Percentiles rank a stretch among this genome's conserved stretches.
These are phyloP conservation scores for Amphiprion clarkii DNA, from an alignment of 2,797 vertebrate species.

Conservation along the genomic window DNA sequence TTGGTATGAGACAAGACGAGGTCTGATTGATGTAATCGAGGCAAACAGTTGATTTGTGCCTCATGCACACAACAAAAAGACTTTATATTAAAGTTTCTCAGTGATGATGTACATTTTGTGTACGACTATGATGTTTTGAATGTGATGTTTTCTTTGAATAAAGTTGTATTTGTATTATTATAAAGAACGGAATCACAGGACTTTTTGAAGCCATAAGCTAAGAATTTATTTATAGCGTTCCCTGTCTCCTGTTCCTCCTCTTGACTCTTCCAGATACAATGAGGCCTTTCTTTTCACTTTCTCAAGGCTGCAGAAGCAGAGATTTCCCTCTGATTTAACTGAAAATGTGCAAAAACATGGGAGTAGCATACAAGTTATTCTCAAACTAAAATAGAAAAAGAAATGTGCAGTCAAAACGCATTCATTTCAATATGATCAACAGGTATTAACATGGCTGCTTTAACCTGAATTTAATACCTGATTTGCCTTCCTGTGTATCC, in stretches of 20 bases:
- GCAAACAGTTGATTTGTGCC: background rate
- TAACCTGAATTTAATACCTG: background rate
- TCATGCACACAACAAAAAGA: background rate
- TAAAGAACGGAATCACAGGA: background rate
- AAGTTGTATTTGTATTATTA: background rate
- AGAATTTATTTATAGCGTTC: background rate
- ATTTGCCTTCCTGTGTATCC: background rate
- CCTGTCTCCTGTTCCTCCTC: background rate
- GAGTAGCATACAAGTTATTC: background rate
- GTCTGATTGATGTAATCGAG: background rate
- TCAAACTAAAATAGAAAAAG: background rate
- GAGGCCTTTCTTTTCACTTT: background rate
- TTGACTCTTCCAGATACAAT: too few relatives aligned
- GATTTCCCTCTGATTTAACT: background rate
- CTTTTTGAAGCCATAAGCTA: background rate
- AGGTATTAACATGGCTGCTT: background rate
- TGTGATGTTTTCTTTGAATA: background rate
- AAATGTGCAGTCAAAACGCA: background rate
- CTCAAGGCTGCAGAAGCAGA: background rate
- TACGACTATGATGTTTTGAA: background rate
- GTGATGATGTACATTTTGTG: too few relatives aligned
- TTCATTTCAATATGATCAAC: slow-evolving; percentile 6
- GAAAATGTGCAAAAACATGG: background rate
- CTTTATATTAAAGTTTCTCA: background rate
- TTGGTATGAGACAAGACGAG: background rate